phyloP scores from a whole-genome alignment of 2,888 invertebrate species.

The Elegia similella region DNA sequence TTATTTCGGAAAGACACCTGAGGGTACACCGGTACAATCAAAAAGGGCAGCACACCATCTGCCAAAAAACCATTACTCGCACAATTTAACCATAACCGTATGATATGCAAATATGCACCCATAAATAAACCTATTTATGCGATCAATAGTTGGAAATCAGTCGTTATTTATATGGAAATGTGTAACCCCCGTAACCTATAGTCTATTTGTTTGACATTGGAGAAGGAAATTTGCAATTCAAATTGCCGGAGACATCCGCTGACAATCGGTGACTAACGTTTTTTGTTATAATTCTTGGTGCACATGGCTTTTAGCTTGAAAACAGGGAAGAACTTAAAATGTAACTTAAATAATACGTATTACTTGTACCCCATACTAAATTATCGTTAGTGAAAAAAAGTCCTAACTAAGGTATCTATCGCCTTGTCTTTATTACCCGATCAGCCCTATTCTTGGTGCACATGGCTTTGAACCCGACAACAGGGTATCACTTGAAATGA shows the following conservation, averaged over 20 bases:
- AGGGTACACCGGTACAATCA: constrained; percentile 1
- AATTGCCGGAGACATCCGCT: constrained; percentile 58
- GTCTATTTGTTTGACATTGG: constrained; percentile 56
- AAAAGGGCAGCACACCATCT: constrained; percentile 24
- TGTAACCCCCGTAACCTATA: constrained; percentile 54
- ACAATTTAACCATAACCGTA: constrained; percentile 36
- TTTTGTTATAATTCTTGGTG: constrained; percentile 32
- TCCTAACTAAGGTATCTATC: too few species aligned
- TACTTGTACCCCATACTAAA: too few species aligned
- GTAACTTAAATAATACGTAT: too few species aligned
- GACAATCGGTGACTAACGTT: constrained; percentile 61
- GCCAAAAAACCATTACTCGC: constrained; percentile 24
- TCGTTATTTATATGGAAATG: constrained; percentile 77
- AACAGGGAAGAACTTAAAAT: neutral
- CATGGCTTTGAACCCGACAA: too few species aligned
- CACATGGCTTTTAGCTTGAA: constrained; percentile 42
- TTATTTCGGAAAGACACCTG: constrained; percentile 3
- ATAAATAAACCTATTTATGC: constrained; percentile 54
- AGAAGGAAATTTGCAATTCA: constrained; percentile 73
- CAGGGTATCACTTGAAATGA: too few species aligned
- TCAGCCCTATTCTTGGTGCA: too few species aligned
- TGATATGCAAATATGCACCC: constrained; percentile 31
- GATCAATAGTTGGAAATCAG: constrained; percentile 71
- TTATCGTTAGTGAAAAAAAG: too few species aligned
- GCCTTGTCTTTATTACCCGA: too few species aligned